phyloP scores from a whole-genome alignment of 2,113 vertebrate genomes.

The Ranitomeya imitator region DNA sequence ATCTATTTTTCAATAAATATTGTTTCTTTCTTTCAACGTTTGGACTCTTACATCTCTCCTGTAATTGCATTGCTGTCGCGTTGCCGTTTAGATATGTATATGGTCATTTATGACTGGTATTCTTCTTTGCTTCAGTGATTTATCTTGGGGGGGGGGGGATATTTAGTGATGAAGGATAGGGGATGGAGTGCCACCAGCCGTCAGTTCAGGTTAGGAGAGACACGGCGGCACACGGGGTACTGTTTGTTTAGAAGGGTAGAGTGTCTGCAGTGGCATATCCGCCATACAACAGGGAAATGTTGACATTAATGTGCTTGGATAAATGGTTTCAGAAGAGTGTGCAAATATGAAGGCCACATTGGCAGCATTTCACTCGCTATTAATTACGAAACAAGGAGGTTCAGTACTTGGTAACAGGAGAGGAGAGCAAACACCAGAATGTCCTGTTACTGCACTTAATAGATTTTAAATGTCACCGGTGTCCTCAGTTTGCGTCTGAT shows the following conservation, averaged over 20 bases:
- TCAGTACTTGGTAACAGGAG: conserved; percentile 34
- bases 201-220: background rate
- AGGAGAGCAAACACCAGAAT: background rate
- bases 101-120: no score
- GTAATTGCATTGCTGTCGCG: no score
- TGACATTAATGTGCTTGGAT: background rate
- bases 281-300: conserved; percentile 28
- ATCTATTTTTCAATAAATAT: no score
- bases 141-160: background rate
- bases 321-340: background rate
- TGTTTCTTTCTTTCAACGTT: no score
- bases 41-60: no score
- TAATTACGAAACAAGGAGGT: conserved; percentile 37
- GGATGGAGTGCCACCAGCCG: background rate
- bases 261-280: background rate
- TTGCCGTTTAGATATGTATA: no score
- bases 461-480: conserved; percentile 23
- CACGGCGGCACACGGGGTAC: background rate
- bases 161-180: background rate
- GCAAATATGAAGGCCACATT: conserved; percentile 25
- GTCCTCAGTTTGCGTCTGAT: background rate
- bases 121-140: no score
- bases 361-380: conserved; percentile 38
- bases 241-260: conserved; percentile 28
- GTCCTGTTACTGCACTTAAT: background rate